These are phyloP conservation scores for Callinectes sapidus DNA, from an alignment of 2,888 invertebrate genomes.

Conservation along the genomic window DNA sequence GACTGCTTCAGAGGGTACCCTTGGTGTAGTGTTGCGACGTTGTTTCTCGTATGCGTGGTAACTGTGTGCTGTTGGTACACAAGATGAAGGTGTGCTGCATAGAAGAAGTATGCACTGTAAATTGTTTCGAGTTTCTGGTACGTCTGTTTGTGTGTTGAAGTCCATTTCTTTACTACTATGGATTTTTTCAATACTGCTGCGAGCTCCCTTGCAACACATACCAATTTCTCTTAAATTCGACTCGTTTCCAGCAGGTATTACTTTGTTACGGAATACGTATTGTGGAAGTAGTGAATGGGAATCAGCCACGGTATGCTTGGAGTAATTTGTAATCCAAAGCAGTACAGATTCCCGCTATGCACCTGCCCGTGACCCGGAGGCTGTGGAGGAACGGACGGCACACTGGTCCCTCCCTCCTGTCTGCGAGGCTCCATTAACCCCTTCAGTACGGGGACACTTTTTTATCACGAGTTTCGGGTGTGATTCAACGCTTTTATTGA, in stretches of 20 bases:
- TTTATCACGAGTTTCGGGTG: too few relatives aligned
- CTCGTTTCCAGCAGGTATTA: background rate
- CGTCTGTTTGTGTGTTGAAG: background rate
- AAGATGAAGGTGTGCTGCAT: background rate
- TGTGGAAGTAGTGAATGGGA: background rate
- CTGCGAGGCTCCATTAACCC: background rate
- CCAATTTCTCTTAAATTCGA: background rate
- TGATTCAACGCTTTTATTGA: too few relatives aligned
- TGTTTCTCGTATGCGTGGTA: background rate
- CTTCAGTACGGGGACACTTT: too few relatives aligned
- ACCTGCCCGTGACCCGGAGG: background rate
- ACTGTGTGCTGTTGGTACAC: background rate
- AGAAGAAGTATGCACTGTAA: too few relatives aligned
- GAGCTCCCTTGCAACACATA: background rate
- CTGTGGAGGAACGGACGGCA: background rate
- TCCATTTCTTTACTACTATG: background rate
- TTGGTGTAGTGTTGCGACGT: background rate
- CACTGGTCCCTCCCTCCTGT: background rate
- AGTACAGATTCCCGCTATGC: background rate
- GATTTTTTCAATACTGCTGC: background rate
- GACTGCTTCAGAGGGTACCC: background rate
- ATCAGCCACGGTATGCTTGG: background rate
- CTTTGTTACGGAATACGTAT: background rate
- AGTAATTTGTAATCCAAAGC: background rate
- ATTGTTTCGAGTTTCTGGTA: background rate